phyloP scores from a whole-genome alignment of 2,113 vertebrate genomes.

The Phylloscopus whistleri region DNA sequence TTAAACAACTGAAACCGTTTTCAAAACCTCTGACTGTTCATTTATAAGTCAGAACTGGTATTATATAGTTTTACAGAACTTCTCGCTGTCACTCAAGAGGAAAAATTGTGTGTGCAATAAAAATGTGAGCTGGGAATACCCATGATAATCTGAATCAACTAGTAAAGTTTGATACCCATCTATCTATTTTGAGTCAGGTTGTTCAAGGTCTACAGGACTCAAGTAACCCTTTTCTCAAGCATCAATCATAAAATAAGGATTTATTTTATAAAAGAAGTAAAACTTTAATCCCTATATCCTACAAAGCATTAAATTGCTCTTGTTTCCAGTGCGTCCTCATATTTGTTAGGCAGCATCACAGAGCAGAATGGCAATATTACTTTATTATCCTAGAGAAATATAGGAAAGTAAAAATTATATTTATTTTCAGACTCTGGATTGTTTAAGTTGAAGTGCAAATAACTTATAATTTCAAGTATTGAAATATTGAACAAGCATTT shows the following conservation, averaged over 20 bases:
- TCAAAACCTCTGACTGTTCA: background rate
- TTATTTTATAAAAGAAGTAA: background rate
- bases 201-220: background rate
- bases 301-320: background rate
- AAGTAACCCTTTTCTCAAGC: background rate
- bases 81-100: background rate
- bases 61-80: background rate
- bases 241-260: background rate
- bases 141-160: background rate
- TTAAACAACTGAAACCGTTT: background rate
- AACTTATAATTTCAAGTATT: background rate
- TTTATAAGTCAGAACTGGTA: background rate
- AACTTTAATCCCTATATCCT: background rate
- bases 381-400: background rate
- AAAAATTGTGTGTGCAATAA: background rate
- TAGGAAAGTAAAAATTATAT: background rate
- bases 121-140: background rate
- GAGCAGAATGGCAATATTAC: background rate
- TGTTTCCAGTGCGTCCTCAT: background rate
- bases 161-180: background rate
- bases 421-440: background rate
- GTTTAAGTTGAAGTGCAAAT: background rate
- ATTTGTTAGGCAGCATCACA: background rate
- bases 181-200: background rate
- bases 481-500: background rate